Percentiles rank a stretch among this genome's conserved stretches.
phyloP scores from a whole-genome alignment of 2,797 vertebrate species.

The Atherinosoma microstoma region DNA sequence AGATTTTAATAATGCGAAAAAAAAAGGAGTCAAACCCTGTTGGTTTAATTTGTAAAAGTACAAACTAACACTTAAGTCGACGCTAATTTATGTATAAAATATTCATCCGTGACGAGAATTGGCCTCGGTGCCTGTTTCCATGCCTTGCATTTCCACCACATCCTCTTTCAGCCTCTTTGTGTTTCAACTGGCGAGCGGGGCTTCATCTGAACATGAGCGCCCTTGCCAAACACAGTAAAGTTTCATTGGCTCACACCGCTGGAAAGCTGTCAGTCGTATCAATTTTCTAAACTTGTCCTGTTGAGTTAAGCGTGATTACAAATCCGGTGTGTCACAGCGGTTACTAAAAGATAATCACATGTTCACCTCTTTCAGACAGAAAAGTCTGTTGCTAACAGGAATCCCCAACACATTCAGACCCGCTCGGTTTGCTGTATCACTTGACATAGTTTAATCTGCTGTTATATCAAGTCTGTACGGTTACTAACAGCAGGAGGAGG shows the following conservation, averaged over 20 bases:
- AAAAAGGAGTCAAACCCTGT: not conserved
- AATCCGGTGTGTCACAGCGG: conserved; percentile 22
- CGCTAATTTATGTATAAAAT: not conserved
- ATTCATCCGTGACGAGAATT: conserved; percentile 11
- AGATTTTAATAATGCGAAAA: not conserved
- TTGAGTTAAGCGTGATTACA: conserved; percentile 27
- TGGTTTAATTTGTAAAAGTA: not conserved
- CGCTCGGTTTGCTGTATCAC: not conserved
- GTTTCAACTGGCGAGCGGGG: conserved; percentile 32
- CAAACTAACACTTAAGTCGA: conserved; percentile 3
- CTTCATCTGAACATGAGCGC: conserved; percentile 14
- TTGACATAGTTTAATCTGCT: conserved; percentile 2
- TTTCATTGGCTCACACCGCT: conserved; percentile 43
- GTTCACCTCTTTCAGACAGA: not conserved
- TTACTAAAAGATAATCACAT: conserved; percentile 34
- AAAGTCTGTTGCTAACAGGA: conserved; percentile 10
- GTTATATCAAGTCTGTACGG: conserved; percentile 7
- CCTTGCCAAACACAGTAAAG: conserved; percentile 45
- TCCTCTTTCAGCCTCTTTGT: conserved; percentile 38
- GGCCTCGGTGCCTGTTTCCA: conserved; percentile 18
- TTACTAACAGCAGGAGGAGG: conserved; percentile 17
- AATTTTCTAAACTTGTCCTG: conserved; percentile 18
- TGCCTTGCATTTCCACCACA: conserved; percentile 29
- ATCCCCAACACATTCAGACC: not conserved
- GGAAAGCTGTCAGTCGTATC: conserved; percentile 35